phyloP scores from a whole-genome alignment of 2,797 vertebrate genomes.

The Phalanger gymnotis region DNA sequence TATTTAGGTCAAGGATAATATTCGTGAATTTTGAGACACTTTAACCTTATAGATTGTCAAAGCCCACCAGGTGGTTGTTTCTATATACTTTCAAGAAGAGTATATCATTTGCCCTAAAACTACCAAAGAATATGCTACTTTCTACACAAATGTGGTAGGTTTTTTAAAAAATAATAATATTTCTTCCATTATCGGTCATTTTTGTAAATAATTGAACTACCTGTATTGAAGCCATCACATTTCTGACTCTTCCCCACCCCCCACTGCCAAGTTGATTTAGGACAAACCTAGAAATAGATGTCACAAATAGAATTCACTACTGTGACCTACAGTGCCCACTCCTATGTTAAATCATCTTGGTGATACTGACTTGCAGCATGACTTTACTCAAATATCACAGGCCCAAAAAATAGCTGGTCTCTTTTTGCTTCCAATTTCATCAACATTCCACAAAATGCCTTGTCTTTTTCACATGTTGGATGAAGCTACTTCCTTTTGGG shows the following conservation, averaged over 20 bases:
- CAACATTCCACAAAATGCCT: conserved; percentile 77
- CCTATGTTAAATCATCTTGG: conserved; percentile 57
- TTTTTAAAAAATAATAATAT: background rate
- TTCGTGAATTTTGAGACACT: background rate
- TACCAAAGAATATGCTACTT: background rate
- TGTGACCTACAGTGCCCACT: conserved; percentile 38
- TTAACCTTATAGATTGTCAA: background rate
- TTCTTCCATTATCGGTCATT: background rate
- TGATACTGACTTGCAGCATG: conserved; percentile 60
- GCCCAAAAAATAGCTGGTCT: conserved; percentile 71
- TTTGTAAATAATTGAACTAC: conserved; percentile 46
- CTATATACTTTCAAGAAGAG: background rate
- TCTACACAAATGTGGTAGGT: background rate
- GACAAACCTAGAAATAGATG: conserved; percentile 61
- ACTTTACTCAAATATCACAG: conserved; percentile 72
- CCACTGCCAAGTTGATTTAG: conserved; percentile 10
- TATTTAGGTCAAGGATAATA: background rate
- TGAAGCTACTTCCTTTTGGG: conserved; percentile 78
- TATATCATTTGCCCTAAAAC: background rate
- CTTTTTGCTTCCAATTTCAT: conserved; percentile 71
- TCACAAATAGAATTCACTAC: conserved; percentile 39
- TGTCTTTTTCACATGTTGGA: conserved; percentile 78
- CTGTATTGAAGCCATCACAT: conserved; percentile 17
- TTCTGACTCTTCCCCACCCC: conserved; percentile 1
- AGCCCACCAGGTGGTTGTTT: background rate